Conservation (phyloP, 1,140 invertebrate genomes). For the Aplysia californica region DNA sequence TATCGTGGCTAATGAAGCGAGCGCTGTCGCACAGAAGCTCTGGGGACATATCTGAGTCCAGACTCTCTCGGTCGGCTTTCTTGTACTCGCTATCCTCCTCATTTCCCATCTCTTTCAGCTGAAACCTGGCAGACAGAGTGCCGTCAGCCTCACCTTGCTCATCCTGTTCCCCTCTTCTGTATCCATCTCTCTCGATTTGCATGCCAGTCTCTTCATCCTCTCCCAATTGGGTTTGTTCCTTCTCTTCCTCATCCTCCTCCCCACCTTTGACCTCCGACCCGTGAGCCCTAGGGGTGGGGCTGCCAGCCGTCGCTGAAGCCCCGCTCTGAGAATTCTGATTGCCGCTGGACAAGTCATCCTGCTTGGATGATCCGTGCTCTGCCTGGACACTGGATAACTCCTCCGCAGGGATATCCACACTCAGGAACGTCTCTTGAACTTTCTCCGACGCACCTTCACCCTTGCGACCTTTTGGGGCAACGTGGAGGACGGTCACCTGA, state of each 20-base stretch:
- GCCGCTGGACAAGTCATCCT: not conserved
- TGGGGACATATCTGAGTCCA: not conserved
- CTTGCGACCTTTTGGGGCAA: not conserved
- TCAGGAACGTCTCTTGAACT: not conserved
- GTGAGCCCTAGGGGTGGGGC: not conserved
- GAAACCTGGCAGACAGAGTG: too few relatives aligned
- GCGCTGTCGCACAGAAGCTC: slow-evolving; percentile 1
- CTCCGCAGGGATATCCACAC: not conserved
- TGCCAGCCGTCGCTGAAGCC: not conserved
- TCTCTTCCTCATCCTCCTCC: not conserved
- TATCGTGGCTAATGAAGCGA: not conserved
- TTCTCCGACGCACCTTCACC: not conserved
- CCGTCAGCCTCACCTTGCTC: not conserved
- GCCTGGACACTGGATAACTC: not conserved
- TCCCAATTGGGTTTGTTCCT: too few relatives aligned
- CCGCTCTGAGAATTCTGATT: not conserved
- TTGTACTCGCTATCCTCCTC: not conserved
- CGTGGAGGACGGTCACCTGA: not conserved
- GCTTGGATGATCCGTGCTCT: not conserved
- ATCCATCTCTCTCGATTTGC: not conserved
- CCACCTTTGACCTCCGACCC: too few relatives aligned
- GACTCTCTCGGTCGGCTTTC: not conserved
- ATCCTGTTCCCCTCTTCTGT: not conserved
- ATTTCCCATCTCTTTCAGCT: not conserved
- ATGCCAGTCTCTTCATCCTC: not conserved